Evolutionary conservation across 1,140 invertebrate species (phyloP), one percentile per base, ranked within the genome.

Genomic region (Odontomachus brunneus): DNA sequence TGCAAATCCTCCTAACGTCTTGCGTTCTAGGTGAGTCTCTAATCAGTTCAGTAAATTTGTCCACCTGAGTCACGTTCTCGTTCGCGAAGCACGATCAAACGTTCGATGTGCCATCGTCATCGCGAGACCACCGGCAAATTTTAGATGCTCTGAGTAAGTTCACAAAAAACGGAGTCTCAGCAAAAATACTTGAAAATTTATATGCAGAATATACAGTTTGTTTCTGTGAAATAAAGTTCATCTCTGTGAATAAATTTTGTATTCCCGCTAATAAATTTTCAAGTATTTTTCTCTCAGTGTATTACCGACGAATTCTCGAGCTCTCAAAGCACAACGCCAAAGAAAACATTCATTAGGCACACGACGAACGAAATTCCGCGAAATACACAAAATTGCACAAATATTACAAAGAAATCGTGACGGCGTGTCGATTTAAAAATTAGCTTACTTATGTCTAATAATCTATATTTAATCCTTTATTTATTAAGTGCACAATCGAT

Each of bases 21-120:
- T 80, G 75, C 53, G 22, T 71, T 59, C n/a, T 80, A 48, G 75
- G 75, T 80, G 4, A 78, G 65, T 80, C 7, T 60, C n/a, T n/a
- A 26, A 59, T 44, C 7, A 57, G 49, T 24, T 22, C 4, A 7
- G 22, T n/a, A n/a, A 55, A 15, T 49, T 22, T 9, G 38, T 49
- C 4, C 11, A 7, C 15, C 3, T 44, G 29, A 74, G 19, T 62
- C 5, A 33, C 15, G 3, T 7, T 11, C 38, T 65, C 29, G 3
- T 17, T 15, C 38, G 3, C 2, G 15, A 9, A 26, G 17, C 11
- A 17, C 22, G 24, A 44, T 33, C 14, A 26, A 38, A 5, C 22
- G 11, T 3, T 51, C n/a, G n/a, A 62, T n/a, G 22, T 65, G 51
- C 14, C 3, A 4, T 29, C 24, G 1, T 17, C n/a, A n/a, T 38